Evolutionary conservation across 2,888 invertebrate species (phyloP), one percentile per base, ranked within the genome.

Genomic region (Boloria euphrosyne): DNA sequence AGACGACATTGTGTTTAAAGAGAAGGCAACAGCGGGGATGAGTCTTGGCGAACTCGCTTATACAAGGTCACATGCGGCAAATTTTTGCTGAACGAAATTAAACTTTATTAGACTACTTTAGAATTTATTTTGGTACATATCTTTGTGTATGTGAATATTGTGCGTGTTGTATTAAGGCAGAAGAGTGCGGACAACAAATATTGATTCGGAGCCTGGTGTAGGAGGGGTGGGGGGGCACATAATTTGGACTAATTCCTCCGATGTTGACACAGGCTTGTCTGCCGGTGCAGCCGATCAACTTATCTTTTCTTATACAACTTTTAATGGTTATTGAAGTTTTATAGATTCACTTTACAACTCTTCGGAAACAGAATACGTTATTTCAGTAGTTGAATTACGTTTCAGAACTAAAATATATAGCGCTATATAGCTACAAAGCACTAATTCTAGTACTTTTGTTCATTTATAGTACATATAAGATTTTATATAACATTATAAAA

Each of bases 181-280:
- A 92, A 91, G 91, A 92, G 92, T 90, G 82, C 91, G 89, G 90
- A 92, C 92, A 87, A 92, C 92, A 93, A 93, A 93, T 92, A 93
- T 92, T 92, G 93, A 92, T 92, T 92, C 90, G 90, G 83, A 77
- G 80, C 78, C 82, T 83, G 85, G 86, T 82, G 82, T 75, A 70
- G 65, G 72, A 64, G 74, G 71, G 76, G 73, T 73, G 80, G 82
- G 83, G 83, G 86, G 78, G 88, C 84, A 86, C 86, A 89, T 92
- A 92, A 91, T 92, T 92, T 92, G 91, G 86, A 90, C 91, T 92
- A 92, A 92, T 92, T 92, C 91, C 86, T 88, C 81, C 81, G 79
- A 79, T 91, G 89, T 91, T 91, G 86, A 87, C 88, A 83, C 83
- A 85, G 84, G 90, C 87, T 89, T 83, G 91, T 91, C 91, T 90